Conservation (phyloP, 2,113 vertebrate genomes). For the Crotalus viridis region DNA sequence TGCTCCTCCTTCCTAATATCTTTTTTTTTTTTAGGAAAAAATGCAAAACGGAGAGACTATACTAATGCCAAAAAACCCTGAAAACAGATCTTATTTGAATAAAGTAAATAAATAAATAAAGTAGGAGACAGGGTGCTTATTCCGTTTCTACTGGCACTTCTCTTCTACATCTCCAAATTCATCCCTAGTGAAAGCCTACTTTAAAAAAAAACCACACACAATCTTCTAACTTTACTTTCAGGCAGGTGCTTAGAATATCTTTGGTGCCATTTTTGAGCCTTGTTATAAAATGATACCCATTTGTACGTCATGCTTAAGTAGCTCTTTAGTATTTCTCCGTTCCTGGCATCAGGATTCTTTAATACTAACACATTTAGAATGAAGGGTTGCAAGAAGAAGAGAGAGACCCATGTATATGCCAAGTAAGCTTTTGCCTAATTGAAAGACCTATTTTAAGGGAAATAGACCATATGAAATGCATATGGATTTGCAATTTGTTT, state of each 20-base stretch:
- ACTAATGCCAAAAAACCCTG: neutral
- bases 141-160: neutral
- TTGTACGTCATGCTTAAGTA: neutral
- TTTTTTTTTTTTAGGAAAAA: no score
- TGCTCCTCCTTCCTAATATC: neutral
- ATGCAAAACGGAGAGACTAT: neutral
- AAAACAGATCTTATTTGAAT: neutral
- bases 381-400: neutral
- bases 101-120: neutral
- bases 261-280: neutral
- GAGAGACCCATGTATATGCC: conserved; percentile 48
- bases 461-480: conserved; percentile 71
- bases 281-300: neutral
- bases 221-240: neutral
- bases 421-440: conserved; percentile 73
- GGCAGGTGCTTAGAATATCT: neutral
- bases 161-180: neutral
- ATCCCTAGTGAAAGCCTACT: neutral
- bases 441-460: conserved; percentile 71
- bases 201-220: neutral
- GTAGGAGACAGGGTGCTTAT: neutral
- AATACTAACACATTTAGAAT: conserved; percentile 58
- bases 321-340: neutral
- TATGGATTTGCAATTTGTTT: conserved; percentile 62
- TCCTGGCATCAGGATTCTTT: conserved; percentile 39